Evolutionary conservation across 2,113 vertebrate species (phyloP).

Genomic region (Dendrocopos noguchii): DNA sequence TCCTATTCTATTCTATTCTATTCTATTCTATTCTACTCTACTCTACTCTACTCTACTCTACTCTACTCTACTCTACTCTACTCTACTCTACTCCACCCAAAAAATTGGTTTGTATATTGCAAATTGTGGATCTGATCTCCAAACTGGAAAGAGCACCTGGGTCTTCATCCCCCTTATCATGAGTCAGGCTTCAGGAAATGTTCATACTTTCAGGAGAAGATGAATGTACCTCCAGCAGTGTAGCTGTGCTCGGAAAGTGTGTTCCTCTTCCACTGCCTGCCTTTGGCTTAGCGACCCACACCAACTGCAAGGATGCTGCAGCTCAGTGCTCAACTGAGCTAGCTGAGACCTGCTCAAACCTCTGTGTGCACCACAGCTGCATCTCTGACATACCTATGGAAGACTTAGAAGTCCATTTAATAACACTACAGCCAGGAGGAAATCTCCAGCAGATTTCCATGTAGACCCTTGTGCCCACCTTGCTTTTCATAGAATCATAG

Average conservation of each 20-base stretch:
- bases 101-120: neutral
- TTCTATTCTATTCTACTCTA: no score
- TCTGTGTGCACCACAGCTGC: neutral
- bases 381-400: neutral
- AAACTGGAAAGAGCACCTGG: neutral
- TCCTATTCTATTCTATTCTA: no score
- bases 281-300: rapidly evolving
- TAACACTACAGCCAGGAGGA: neutral
- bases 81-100: neutral
- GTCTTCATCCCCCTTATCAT: neutral
- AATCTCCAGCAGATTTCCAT: neutral
- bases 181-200: neutral
- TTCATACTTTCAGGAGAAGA: neutral
- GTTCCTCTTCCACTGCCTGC: rapidly evolving
- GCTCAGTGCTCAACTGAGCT: neutral
- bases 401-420: neutral
- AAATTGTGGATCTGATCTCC: neutral
- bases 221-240: neutral
- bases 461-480: neutral
- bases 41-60: no score
- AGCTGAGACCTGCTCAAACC: neutral
- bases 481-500: neutral
- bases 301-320: neutral
- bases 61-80: no score
- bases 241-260: neutral